These are phyloP conservation scores for Mesaphorura yosii DNA, from an alignment of 1,140 invertebrate species.

Conservation along the genomic window DNA sequence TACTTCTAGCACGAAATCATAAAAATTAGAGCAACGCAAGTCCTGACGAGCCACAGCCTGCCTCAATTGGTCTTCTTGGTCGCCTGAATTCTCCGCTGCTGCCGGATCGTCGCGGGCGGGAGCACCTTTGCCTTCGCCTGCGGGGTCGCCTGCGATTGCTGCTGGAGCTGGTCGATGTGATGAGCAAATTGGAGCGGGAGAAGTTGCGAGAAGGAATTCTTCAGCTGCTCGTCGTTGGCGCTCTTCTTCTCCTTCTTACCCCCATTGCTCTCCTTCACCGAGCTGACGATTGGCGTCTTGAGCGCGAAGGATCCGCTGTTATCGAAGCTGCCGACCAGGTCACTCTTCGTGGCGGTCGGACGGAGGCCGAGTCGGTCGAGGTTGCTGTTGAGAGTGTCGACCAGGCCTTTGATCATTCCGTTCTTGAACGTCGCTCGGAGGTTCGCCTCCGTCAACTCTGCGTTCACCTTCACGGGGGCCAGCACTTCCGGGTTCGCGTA, in stretches of 20 bases:
- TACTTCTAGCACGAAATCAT: too few species aligned
- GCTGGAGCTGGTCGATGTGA: not conserved
- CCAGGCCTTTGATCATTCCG: constrained; percentile 25
- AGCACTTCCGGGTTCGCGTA: not conserved
- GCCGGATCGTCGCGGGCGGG: too few species aligned
- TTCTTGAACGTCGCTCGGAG: constrained; percentile 22
- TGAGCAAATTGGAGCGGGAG: not conserved
- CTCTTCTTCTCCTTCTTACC: not conserved
- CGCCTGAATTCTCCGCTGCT: too few species aligned
- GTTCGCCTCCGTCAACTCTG: constrained; percentile 12
- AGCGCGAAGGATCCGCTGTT: not conserved
- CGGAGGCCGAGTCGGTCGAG: too few species aligned
- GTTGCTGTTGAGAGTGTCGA: constrained; percentile 21
- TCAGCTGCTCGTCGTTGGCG: not conserved
- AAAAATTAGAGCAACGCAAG: too few species aligned
- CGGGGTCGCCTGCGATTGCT: too few species aligned
- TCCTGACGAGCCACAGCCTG: too few species aligned
- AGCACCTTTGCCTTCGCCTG: too few species aligned
- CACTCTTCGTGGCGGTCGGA: too few species aligned
- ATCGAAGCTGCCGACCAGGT: constrained; percentile 2
- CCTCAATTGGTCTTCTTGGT: too few species aligned
- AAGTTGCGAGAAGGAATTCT: not conserved
- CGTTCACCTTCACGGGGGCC: constrained; percentile 1
- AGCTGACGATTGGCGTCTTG: not conserved
- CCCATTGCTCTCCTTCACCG: not conserved